These are phyloP conservation scores for Meghimatium bilineatum DNA, from an alignment of 2,888 invertebrate species.

Conservation along the genomic window DNA sequence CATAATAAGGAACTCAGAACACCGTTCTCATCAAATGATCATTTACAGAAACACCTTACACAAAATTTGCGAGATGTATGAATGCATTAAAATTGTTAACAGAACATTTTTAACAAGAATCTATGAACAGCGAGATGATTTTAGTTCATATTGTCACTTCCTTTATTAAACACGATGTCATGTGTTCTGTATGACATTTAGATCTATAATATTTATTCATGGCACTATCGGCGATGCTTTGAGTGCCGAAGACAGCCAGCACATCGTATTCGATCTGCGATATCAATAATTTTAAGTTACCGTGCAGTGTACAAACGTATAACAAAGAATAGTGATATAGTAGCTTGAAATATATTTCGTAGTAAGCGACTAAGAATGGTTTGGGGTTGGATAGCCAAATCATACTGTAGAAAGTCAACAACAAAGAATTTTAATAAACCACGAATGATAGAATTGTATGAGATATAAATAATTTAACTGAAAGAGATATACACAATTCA, in stretches of 20 bases:
- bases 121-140: neutral
- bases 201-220: neutral
- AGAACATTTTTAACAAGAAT: neutral
- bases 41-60: neutral
- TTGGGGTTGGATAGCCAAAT: too few species aligned
- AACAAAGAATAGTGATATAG: too few species aligned
- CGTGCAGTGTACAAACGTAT: neutral
- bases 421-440: too few species aligned
- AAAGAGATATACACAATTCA: too few species aligned
- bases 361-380: too few species aligned
- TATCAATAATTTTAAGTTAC: neutral
- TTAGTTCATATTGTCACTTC: neutral
- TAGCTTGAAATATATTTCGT: too few species aligned
- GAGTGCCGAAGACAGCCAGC: neutral
- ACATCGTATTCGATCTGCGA: neutral
- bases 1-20: neutral
- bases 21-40: neutral
- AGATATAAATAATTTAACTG: too few species aligned
- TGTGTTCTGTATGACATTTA: neutral
- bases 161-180: neutral
- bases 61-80: neutral
- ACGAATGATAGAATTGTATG: too few species aligned
- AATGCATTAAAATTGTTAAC: neutral
- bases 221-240: neutral
- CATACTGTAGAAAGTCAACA: too few species aligned